A percentile compares a stretch with the other conserved stretches of the same genome.
phyloP scores from a whole-genome alignment of 2,113 vertebrate genomes.

The Hippocampus barbouri region DNA sequence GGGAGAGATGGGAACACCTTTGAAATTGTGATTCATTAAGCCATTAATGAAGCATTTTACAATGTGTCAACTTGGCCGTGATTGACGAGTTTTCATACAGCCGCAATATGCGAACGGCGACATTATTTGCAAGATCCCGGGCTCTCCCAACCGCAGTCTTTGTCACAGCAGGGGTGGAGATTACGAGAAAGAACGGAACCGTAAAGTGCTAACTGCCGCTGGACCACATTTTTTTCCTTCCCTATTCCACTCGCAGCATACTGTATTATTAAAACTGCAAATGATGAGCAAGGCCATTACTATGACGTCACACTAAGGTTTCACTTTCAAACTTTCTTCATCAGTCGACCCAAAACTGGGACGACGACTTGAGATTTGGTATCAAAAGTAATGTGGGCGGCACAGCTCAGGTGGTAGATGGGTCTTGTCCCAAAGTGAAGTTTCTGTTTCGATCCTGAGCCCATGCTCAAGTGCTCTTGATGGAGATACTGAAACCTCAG shows the following conservation, averaged over 20 bases:
- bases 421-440: no score
- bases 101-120: slow-evolving; percentile 8
- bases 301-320: slow-evolving; percentile 40
- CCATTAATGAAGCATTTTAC: slow-evolving; percentile 73
- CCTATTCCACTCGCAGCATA: slow-evolving; percentile 6
- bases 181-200: background rate
- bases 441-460: no score
- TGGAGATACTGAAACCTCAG: no score
- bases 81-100: slow-evolving; percentile 62
- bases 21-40: slow-evolving; percentile 72
- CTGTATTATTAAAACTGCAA: slow-evolving; percentile 7
- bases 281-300: slow-evolving; percentile 1
- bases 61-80: slow-evolving; percentile 48
- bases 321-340: slow-evolving; percentile 28
- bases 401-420: no score
- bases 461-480: no score
- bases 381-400: slow-evolving; percentile 34
- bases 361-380: slow-evolving; percentile 30
- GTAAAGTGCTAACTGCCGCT: background rate
- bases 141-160: slow-evolving; percentile 20
- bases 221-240: background rate
- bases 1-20: slow-evolving; percentile 43
- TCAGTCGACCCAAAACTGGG: slow-evolving; percentile 27
- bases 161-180: slow-evolving; percentile 16
- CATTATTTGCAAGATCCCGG: slow-evolving; percentile 32